Conservation (phyloP, 2,888 invertebrate species). For the Lithophane ornitopus region DNA sequence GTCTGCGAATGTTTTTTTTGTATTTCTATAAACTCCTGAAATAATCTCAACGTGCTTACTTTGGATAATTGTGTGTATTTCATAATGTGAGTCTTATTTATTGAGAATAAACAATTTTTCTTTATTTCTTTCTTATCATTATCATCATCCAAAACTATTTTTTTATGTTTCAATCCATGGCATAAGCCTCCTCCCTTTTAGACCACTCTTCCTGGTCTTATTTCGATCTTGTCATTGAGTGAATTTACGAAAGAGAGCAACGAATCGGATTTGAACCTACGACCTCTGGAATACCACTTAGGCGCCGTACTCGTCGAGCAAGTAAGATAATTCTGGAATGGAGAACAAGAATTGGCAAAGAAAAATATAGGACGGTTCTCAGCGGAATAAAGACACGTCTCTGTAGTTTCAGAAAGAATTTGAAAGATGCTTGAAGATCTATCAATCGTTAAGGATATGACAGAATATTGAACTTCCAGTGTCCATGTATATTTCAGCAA, state of each 20-base stretch:
- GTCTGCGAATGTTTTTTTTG: not conserved
- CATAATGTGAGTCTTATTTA: too few relatives aligned
- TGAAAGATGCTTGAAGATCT: not conserved
- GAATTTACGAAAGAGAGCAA: conserved; percentile 36
- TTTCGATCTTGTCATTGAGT: conserved; percentile 5
- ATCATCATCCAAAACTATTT: not conserved
- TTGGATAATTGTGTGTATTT: too few relatives aligned
- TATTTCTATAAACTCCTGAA: not conserved
- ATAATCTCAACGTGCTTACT: not conserved
- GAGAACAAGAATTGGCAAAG: conserved; percentile 26
- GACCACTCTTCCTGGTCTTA: not conserved
- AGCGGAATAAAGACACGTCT: not conserved
- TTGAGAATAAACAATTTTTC: too few relatives aligned
- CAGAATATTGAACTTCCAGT: not conserved
- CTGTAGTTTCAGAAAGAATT: not conserved
- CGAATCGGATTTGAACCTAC: conserved; percentile 30
- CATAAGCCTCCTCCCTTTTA: not conserved
- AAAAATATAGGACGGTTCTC: conserved; percentile 30
- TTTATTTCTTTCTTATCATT: not conserved
- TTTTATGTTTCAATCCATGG: not conserved
- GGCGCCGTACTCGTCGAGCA: conserved; percentile 36
- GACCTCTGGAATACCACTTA: conserved; percentile 41
- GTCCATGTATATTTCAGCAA: not conserved
- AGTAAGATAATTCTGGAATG: conserved; percentile 29
- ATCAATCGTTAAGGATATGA: not conserved